phyloP scores from a whole-genome alignment of 2,113 vertebrate genomes.

The Dipodomys stephensi region DNA sequence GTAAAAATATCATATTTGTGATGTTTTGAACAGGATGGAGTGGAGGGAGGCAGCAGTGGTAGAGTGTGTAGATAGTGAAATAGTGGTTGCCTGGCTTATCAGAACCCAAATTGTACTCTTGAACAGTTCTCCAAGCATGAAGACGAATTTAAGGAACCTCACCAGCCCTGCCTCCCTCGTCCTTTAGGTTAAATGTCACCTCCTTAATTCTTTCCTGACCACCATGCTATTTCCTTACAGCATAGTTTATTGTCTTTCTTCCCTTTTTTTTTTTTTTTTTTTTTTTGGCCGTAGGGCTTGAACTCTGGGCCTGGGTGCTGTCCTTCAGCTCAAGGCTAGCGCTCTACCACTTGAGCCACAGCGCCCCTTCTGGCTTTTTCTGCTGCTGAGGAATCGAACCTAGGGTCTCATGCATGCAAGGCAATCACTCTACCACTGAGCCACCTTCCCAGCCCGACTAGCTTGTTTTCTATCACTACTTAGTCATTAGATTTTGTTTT shows the following conservation, averaged over 20 bases:
- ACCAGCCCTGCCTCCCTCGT: not conserved
- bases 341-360: no score
- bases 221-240: not conserved
- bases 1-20: not conserved
- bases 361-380: no score
- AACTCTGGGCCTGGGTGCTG: no score
- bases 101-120: not conserved
- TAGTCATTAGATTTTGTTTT: not conserved
- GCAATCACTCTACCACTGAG: no score
- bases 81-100: not conserved
- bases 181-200: not conserved
- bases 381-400: no score
- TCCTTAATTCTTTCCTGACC: not conserved
- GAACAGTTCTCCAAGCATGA: constrained; percentile 21
- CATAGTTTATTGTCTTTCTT: not conserved
- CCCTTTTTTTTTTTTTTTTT: no score
- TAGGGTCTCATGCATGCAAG: no score
- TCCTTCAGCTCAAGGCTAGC: no score
- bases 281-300: no score
- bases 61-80: not conserved
- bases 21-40: not conserved
- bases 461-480: not conserved
- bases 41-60: not conserved
- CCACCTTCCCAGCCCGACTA: no score
- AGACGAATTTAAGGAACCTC: not conserved